Conservation (phyloP, 1,140 invertebrate species). For the Coelopa frigida region DNA sequence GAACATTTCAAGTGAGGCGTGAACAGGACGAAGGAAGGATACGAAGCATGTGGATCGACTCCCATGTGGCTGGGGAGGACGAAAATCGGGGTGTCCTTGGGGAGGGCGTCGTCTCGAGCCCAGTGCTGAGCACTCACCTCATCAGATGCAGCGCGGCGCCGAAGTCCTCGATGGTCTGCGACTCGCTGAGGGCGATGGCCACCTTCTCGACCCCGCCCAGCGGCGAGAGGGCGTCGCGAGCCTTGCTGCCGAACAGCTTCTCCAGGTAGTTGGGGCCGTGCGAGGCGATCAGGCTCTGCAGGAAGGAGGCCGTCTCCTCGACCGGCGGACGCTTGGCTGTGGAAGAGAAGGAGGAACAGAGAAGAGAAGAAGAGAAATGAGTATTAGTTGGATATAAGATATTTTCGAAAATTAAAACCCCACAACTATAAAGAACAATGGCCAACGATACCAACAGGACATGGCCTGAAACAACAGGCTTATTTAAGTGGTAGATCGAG, state of each 20-base stretch:
- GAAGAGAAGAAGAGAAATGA: neutral
- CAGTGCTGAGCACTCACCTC: slow-evolving; percentile 42
- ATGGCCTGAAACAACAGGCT: too few relatives aligned
- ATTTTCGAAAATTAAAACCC: too few relatives aligned
- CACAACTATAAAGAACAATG: too few relatives aligned
- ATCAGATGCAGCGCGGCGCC: slow-evolving; percentile 43
- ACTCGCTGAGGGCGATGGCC: slow-evolving; percentile 89
- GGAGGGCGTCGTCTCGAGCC: too few relatives aligned
- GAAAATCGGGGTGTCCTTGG: too few relatives aligned
- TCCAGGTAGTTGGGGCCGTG: slow-evolving; percentile 95
- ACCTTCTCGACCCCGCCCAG: slow-evolving; percentile 90
- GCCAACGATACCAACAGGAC: too few relatives aligned
- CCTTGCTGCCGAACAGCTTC: slow-evolving; percentile 90
- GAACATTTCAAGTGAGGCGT: too few relatives aligned
- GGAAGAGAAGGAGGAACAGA: neutral
- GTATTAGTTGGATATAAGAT: neutral
- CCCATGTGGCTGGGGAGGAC: too few relatives aligned
- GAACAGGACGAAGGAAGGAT: too few relatives aligned
- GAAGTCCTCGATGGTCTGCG: slow-evolving; percentile 80
- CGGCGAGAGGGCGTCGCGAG: slow-evolving; percentile 78
- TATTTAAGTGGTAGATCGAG: too few relatives aligned
- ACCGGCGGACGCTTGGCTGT: slow-evolving; percentile 92
- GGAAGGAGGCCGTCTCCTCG: slow-evolving; percentile 90
- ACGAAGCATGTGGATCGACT: too few relatives aligned
- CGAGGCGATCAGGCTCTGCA: slow-evolving; percentile 84